phyloP scores from a whole-genome alignment of 30 jellyfish, hydroid and myxozoan genomes.

The Cassiopea xamachana region DNA sequence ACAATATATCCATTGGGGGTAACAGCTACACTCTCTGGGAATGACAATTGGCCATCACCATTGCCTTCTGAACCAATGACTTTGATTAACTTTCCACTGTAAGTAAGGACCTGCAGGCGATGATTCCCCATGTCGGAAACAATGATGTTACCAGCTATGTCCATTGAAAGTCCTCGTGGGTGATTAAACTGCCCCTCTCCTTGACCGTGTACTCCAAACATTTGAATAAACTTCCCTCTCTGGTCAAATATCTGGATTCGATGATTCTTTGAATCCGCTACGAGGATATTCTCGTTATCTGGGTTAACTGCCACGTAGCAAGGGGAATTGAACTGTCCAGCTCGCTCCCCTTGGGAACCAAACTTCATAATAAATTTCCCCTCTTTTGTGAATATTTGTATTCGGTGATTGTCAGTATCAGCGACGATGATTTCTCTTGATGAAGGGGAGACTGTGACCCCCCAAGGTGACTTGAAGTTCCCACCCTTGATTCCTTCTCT shows the following conservation, averaged over 20 bases:
- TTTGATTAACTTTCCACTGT: slow-evolving; percentile 87
- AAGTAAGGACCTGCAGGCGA: slow-evolving; percentile 84
- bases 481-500: slow-evolving; percentile 96
- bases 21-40: slow-evolving; percentile 98
- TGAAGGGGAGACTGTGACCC: slow-evolving; percentile 89
- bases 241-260: slow-evolving; percentile 95
- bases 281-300: slow-evolving; percentile 89
- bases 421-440: slow-evolving; percentile 93
- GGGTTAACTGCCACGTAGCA: slow-evolving; percentile 94
- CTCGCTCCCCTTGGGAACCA: slow-evolving; percentile 98
- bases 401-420: slow-evolving; percentile 94
- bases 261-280: slow-evolving; percentile 95
- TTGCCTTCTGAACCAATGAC: slow-evolving; percentile 96
- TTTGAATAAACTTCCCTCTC: slow-evolving; percentile 92
- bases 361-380: slow-evolving; percentile 96
- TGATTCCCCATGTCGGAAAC: slow-evolving; percentile 98
- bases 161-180: slow-evolving; percentile 99
- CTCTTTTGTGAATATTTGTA: slow-evolving; percentile 88
- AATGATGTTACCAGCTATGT: slow-evolving; percentile 91
- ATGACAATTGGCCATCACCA: slow-evolving; percentile 95
- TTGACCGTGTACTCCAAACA: slow-evolving; percentile 92
- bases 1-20: slow-evolving; percentile 95
- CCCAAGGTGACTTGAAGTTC: slow-evolving; percentile 97
- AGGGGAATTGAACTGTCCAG: slow-evolving; percentile 98
- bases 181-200: slow-evolving; percentile 95